Conservation (phyloP, 2,797 vertebrate species). For the Chrysocyon brachyurus region DNA sequence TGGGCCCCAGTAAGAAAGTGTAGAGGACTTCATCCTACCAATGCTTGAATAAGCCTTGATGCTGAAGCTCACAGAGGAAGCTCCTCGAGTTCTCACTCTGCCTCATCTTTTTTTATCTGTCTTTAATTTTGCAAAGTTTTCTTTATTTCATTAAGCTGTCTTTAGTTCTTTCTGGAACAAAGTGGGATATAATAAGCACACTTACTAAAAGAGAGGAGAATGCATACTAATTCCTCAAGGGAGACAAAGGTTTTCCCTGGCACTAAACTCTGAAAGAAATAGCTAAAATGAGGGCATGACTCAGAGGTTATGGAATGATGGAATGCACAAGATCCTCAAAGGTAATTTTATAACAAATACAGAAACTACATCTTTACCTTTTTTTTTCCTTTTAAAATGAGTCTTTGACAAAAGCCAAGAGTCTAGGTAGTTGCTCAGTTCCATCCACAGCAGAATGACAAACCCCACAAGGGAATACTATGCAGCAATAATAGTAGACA, state of each 20-base stretch:
- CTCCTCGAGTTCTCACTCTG: neutral
- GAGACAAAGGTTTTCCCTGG: neutral
- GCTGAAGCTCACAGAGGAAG: neutral
- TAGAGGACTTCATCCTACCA: accelerated
- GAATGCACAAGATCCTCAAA: neutral
- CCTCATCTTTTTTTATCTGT: neutral
- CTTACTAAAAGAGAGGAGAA: constrained; percentile 60
- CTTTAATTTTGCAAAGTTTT: constrained; percentile 53
- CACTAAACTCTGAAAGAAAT: constrained; percentile 46
- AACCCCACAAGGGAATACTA: neutral
- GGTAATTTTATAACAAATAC: neutral
- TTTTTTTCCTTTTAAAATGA: neutral
- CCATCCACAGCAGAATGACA: neutral
- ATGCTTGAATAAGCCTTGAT: neutral
- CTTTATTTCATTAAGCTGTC: constrained; percentile 63
- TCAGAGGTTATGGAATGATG: neutral
- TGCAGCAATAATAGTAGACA: neutral
- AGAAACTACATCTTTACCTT: neutral
- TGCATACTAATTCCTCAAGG: constrained; percentile 52
- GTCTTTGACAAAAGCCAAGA: constrained; percentile 21
- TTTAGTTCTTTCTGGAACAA: constrained; percentile 69
- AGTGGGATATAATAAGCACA: constrained; percentile 47
- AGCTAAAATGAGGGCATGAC: neutral
- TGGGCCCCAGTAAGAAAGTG: neutral
- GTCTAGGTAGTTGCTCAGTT: neutral